Base-by-base conservation (phyloP, 2,113 vertebrate genomes). In the Halcyon senegalensis region DNA sequence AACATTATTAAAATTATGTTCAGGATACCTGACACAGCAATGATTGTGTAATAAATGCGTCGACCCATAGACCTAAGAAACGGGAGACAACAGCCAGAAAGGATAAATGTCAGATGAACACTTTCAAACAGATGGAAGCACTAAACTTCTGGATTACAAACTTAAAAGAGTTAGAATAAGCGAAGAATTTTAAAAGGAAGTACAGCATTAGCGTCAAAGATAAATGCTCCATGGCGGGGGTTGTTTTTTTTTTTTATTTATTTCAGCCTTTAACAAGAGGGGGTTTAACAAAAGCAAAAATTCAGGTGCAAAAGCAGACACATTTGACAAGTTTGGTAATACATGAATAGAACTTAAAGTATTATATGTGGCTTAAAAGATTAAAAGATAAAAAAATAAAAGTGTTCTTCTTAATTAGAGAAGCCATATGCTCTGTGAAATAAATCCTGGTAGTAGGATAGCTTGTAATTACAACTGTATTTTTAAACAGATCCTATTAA, bases 351-450 rank as follows among this genome's bases (percentile, higher is more conserved):
- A 96, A 92, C 68, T 91, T 82, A 64, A 84, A 78, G 43, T 84
- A 95, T 97, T 94, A 91, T 58, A 86, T 55, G 53, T 1, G 1
- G 81, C 74, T 97, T 95, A 93, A 94, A 80, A 94, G 92, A 96
- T 96, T 73, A 90, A 94, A 93, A 83, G 58, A 92, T 74, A 60
- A 44, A 92, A 94, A 93, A 95, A 89, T 84, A 79, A 63, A n/a
- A 85, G n/a, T 41, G 33, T 41, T 86, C 74, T 83, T 93, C 80
- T 84, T 94, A 94, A 95, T 97, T 97, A 87, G 83, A 88, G 64
- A 87, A 95, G 66, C 35, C 89, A 82, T 74, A 88, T 70, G 81
- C 37, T 93, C 31, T 72, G 46, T 62, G 56, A 91, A 96, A 84
- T 78, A 80, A 96, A 93, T 64, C 56, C 64, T 72, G 39, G 46